Base-by-base conservation (phyloP, 2,888 invertebrate species). In the Ommatoiulus sabulosus region DNA sequence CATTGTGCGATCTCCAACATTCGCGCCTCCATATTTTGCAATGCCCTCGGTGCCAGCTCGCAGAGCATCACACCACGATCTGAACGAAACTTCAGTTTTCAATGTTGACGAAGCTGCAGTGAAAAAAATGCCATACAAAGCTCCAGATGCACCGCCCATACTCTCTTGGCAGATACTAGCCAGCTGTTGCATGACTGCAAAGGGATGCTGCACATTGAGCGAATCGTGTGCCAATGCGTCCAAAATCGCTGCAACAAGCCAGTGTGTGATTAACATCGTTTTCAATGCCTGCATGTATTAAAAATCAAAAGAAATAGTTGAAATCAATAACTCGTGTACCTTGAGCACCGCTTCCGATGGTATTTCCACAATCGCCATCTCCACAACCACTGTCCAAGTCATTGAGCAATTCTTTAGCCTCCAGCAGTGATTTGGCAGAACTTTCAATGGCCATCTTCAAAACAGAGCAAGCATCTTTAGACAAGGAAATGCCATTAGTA, bases 131-230 rank as follows among this genome's bases (percentile, higher is more conserved):
- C 96, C 95, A 93, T 97, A 97, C 85, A 97, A 93, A 0, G 95
- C 97, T 0, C 97, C 97, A 0, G 96, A 95, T 0, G 96, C 95
- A 0, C 97, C 97, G 0, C 96, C 96, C 95, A 97, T 96, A 86
- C 93, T 93, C 24, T 94, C 48, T n/a, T 84, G 87, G 43, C 89
- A 87, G 24, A 89, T 87, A 6, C n/a, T n/a, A 7, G 89, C 44
- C 10, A 89, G 15, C 44, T 87, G 87, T 44, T 52, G 87, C 44
- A 89, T 84, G 15, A 87, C 43, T 17, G 52, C 15, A 46, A 57
- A 89, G 15, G 89, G 89, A 72, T 10, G 7, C 20, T 44, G 35
- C 5, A 86, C 43, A 44, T 88, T 63, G 3, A 88, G 15, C 5
- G 4, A 24, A 12, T 44, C 44, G 6, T 8, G 4, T 20, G 7